Conservation (phyloP, 2,888 invertebrate species). For the Rhabditoides inermis region DNA sequence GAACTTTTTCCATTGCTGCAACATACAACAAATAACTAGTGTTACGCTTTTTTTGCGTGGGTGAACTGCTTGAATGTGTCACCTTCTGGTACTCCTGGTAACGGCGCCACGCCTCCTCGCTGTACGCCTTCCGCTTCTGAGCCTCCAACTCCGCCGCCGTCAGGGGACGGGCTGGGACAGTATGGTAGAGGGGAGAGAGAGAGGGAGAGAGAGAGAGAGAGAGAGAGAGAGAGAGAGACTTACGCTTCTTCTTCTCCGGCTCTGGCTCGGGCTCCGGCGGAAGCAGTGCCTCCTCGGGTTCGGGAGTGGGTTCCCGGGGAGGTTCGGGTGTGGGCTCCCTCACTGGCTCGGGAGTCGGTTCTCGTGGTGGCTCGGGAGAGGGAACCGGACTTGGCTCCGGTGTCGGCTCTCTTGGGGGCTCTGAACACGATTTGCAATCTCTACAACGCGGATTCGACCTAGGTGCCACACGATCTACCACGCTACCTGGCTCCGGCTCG, state of each 20-base stretch:
- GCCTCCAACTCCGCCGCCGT: slow-evolving; percentile 42
- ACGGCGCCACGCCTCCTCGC: slow-evolving; percentile 48
- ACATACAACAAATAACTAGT: not conserved
- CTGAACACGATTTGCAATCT: not conserved
- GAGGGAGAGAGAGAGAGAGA: not conserved
- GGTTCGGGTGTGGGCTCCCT: slow-evolving; percentile 6
- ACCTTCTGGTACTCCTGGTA: slow-evolving; percentile 50
- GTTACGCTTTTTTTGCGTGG: not conserved
- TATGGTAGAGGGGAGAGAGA: not conserved
- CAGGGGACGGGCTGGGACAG: slow-evolving; percentile 19
- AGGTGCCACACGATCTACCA: no score
- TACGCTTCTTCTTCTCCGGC: no score
- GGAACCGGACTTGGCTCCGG: slow-evolving; percentile 14
- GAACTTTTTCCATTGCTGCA: slow-evolving; percentile 49
- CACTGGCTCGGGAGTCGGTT: no score
- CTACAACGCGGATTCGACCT: slow-evolving; percentile 3
- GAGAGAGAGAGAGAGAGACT: not conserved
- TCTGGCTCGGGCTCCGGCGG: slow-evolving; percentile 28
- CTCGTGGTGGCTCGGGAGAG: not conserved
- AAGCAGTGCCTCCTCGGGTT: slow-evolving; percentile 1
- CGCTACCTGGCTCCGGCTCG: slow-evolving; percentile 2
- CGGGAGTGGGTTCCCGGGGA: slow-evolving; percentile 13
- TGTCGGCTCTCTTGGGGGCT: slow-evolving; percentile 10
- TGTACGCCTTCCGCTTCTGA: slow-evolving; percentile 44
- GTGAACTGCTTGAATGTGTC: not conserved